phyloP scores from a whole-genome alignment of 2,888 invertebrate species.

The Hypomecis atomaria region DNA sequence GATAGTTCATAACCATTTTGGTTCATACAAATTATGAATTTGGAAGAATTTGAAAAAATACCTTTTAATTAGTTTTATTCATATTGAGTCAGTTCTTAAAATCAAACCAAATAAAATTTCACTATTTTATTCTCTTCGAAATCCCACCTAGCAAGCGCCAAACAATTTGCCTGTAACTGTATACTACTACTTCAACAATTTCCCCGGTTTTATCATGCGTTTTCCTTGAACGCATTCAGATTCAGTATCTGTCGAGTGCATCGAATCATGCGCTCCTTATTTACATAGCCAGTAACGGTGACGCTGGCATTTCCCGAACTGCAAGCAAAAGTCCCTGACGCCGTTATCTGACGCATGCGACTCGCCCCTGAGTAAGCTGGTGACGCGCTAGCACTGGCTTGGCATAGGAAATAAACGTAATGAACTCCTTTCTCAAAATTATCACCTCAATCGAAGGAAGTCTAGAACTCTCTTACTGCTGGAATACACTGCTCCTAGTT shows the following conservation, averaged over 20 bases:
- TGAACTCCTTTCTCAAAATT: slow-evolving; percentile 8
- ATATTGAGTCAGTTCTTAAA: too few species aligned
- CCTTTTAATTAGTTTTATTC: too few species aligned
- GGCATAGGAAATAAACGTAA: slow-evolving; percentile 17
- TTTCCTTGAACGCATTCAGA: neutral
- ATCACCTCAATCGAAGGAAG: neutral
- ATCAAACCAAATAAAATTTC: too few species aligned
- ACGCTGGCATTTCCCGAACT: slow-evolving; percentile 21
- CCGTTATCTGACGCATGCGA: slow-evolving; percentile 24
- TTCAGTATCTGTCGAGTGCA: neutral
- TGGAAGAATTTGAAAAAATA: too few species aligned
- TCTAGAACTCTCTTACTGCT: too few species aligned
- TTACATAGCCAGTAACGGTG: slow-evolving; percentile 4
- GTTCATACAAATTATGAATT: too few species aligned
- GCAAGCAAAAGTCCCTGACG: slow-evolving; percentile 13
- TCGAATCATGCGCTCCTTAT: slow-evolving; percentile 3
- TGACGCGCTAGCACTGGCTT: neutral
- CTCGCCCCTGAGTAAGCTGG: slow-evolving; percentile 11
- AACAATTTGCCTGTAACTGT: too few species aligned
- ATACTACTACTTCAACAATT: neutral
- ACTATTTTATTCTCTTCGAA: too few species aligned
- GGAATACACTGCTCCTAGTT: too few species aligned
- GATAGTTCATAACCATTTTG: too few species aligned
- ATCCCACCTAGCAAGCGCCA: too few species aligned
- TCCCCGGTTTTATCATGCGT: neutral